Evolutionary conservation across 2,797 vertebrate genomes (phyloP), one percentile per base, ranked within the genome.

Genomic region (Sebastes aleutianus): DNA sequence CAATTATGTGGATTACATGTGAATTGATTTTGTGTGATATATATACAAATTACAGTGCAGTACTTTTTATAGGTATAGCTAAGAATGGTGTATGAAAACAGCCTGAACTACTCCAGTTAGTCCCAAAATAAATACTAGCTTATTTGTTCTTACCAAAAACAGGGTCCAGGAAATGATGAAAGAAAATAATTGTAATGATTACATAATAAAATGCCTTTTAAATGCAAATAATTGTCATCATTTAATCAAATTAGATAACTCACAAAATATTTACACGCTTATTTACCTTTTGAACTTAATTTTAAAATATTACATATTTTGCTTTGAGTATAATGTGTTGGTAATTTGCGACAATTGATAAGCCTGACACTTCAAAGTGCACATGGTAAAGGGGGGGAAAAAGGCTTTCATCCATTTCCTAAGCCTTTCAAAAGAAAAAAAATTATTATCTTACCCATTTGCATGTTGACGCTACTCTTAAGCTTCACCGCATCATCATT

Each of bases 401-500:
- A 77, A 47, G 43, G 57, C 73, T 75, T 87, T 82, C 58, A 79
- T 87, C 79, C 34, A 65, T 85, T 87, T 81, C 10, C n/a, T 59
- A 77, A 80, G 78, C 47, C 59, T 89, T 87, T 85, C 64, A 61
- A 76, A 75, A 65, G 9, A 74, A 79, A 71, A 74, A 79, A 39
- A 82, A 64, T 81, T 83, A 82, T 88, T 85, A 88, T 87, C 64
- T 67, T 47, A 53, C 65, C 70, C 80, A 88, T 92, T 86, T 91
- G 82, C 79, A 87, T 85, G 85, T 80, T 88, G 76, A 76, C 34
- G 83, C 82, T 80, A 87, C 70, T 79, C 80, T 82, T 89, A 85
- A 84, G 92, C 83, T 80, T 76, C 71, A 74, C 74, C 3, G 71
- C 80, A 88, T 85, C 84, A 85, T 90, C 80, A 88, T 90, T 85